Evolutionary conservation across 1,140 invertebrate genomes (phyloP).

Genomic region (Leptinotarsa lineolata): DNA sequence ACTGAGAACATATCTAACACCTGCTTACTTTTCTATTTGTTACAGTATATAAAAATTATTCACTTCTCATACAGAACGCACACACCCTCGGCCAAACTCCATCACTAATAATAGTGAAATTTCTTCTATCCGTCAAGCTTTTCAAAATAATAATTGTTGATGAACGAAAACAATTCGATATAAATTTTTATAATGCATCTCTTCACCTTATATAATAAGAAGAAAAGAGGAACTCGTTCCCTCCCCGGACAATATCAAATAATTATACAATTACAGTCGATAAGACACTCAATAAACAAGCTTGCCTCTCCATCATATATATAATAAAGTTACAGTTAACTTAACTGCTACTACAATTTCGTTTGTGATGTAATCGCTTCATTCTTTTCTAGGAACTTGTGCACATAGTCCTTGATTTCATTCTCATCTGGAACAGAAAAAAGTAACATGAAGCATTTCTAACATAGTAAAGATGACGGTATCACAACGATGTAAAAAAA

Average conservation of each 20-base stretch:
- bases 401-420: slow-evolving; percentile 56
- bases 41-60: background rate
- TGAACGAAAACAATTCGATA: too few species aligned
- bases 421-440: slow-evolving; percentile 54
- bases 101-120: too few species aligned
- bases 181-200: too few species aligned
- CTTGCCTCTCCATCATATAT: background rate
- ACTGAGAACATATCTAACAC: background rate
- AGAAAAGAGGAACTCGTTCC: too few species aligned
- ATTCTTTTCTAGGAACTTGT: slow-evolving; percentile 51
- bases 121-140: too few species aligned
- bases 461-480: too few species aligned
- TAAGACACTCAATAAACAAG: background rate
- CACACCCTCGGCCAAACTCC: background rate
- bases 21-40: background rate
- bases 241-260: too few species aligned
- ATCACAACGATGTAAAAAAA: too few species aligned
- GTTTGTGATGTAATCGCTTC: slow-evolving; percentile 50
- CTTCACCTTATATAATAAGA: too few species aligned
- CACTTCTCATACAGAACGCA: background rate
- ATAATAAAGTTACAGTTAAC: too few species aligned
- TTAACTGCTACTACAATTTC: slow-evolving; percentile 8
- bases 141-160: too few species aligned
- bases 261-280: background rate
- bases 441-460: too few species aligned